phyloP scores from a whole-genome alignment of 1,140 invertebrate species.

The Geopemphigus sp. region DNA sequence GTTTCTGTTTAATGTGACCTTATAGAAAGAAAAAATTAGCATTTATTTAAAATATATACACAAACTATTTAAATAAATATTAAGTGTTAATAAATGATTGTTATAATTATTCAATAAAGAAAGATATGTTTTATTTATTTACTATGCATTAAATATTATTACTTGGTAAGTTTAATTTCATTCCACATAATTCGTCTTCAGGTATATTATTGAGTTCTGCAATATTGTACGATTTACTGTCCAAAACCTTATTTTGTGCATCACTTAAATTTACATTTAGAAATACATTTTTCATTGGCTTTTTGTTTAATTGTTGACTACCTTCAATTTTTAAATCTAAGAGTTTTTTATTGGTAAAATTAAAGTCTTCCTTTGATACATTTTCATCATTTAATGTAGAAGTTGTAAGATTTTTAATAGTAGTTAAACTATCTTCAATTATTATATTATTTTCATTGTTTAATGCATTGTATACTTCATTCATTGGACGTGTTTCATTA shows the following conservation, averaged over 20 bases:
- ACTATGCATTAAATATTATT: slow-evolving; percentile 1
- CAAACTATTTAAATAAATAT: too few relatives aligned
- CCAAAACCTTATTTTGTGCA: background rate
- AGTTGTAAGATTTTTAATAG: too few relatives aligned
- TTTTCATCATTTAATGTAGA: background rate
- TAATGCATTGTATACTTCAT: background rate
- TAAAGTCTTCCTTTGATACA: too few relatives aligned
- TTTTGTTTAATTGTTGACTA: background rate
- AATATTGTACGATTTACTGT: background rate
- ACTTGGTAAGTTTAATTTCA: slow-evolving; percentile 19
- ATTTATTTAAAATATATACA: too few relatives aligned
- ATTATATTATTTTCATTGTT: background rate
- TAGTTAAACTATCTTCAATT: background rate
- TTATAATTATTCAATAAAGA: too few relatives aligned
- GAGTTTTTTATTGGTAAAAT: background rate
- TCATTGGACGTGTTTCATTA: background rate
- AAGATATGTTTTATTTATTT: background rate
- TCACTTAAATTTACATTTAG: background rate
- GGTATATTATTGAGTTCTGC: background rate
- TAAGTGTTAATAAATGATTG: too few relatives aligned
- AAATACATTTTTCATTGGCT: background rate
- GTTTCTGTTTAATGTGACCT: slow-evolving; percentile 19
- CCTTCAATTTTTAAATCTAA: background rate
- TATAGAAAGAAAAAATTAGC: background rate
- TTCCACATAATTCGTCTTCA: background rate